Evolutionary conservation across 1,140 invertebrate genomes (phyloP), one percentile per base, ranked within the genome.

Genomic region (Achroia grisella): DNA sequence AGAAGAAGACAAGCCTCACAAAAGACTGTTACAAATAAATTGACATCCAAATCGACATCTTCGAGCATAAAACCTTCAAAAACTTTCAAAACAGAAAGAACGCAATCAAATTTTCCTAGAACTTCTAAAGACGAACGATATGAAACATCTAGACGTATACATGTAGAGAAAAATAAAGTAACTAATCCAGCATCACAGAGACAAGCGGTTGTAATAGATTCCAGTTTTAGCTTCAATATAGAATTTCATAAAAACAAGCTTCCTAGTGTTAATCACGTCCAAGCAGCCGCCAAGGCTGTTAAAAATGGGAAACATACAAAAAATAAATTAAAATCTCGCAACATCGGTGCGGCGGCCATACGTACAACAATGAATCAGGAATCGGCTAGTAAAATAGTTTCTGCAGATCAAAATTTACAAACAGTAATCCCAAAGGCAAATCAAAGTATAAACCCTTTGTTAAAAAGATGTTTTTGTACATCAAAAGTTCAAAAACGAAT

Each of bases 1-100:
- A 52, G 42, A 10, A 60, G 35, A 53, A 48, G 52, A 36, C 9
- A 11, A 12, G 10, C 47, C n/a, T 3, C 30, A 32, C 11, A n/a
- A 1, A 33, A 33, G n/a, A n/a, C n/a, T n/a, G n/a, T n/a, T n/a
- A n/a, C n/a, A n/a, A n/a, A n/a, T 23, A 23, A 23, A 23, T 23
- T 3, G 17, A 23, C 2, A 3, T 23, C 6, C 17, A 23, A 23
- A 23, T 3, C 6, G 17, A 3, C 39, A 29, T 9, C 4, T 11
- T 40, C 39, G 10, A 40, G 23, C 29, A 6, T 40, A 5, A 23
- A 23, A 23, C 6, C 17, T 23, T 23, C 17, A 23, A 23, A 23
- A 23, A 40, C 39, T 8, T 35, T 12, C 9, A 14, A 13, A 35
- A 13, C 34, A 13, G 8, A 9, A 35, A 35, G 34, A 9, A 14